These are phyloP conservation scores for Choristoneura rosaceana DNA, from an alignment of 2,888 invertebrate species.

Conservation along the genomic window DNA sequence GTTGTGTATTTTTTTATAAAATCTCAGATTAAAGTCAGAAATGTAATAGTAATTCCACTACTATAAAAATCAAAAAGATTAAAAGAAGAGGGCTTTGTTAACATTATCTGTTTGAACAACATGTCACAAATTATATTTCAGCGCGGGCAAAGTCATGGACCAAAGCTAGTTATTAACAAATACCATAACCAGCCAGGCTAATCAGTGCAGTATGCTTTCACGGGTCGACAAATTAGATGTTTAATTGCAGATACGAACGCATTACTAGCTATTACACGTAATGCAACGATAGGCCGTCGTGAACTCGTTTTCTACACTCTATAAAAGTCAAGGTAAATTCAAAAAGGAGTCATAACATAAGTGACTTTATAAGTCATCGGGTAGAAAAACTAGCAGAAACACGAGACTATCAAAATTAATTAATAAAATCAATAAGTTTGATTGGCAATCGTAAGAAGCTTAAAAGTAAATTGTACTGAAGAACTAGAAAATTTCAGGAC, in stretches of 20 bases:
- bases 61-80: too few relatives aligned
- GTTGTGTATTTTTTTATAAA: too few relatives aligned
- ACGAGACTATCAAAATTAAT: neutral
- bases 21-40: too few relatives aligned
- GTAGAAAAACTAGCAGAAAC: neutral
- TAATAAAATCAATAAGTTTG: neutral
- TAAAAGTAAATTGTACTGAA: neutral
- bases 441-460: neutral
- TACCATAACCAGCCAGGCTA: neutral
- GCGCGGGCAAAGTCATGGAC: too few relatives aligned
- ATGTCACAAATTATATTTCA: too few relatives aligned
- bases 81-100: too few relatives aligned
- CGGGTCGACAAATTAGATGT: conserved; percentile 26
- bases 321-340: conserved; percentile 60
- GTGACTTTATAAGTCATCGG: conserved; percentile 21
- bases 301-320: conserved; percentile 60
- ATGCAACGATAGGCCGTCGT: conserved; percentile 63
- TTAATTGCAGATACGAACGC: conserved; percentile 37
- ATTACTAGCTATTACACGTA: conserved; percentile 55
- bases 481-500: neutral
- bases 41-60: too few relatives aligned
- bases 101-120: too few relatives aligned
- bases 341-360: conserved; percentile 16
- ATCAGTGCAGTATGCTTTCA: conserved; percentile 20
- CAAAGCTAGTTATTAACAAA: neutral